phyloP scores from a whole-genome alignment of 2,888 invertebrate species.

The Hirtodrosophila histrioides region DNA sequence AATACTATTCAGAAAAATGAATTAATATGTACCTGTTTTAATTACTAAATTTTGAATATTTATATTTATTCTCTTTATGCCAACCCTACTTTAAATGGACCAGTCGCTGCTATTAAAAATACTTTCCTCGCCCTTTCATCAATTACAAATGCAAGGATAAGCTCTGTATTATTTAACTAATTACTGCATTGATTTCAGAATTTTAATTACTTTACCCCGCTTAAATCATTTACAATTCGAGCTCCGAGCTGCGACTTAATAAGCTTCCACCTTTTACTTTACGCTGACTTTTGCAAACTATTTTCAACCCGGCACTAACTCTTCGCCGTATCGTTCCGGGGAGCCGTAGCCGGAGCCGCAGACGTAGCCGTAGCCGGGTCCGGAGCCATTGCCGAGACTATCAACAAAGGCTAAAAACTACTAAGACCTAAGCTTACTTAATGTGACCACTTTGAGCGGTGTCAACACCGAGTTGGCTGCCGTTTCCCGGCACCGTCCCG shows the following conservation, averaged over 20 bases:
- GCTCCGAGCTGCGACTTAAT: conserved; percentile 14
- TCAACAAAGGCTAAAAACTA: conserved; percentile 70
- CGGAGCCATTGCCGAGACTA: conserved; percentile 28
- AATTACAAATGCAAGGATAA: neutral
- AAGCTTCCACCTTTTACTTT: conserved; percentile 19
- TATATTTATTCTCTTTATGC: too few species aligned
- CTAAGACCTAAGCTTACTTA: conserved; percentile 80
- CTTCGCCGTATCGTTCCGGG: conserved; percentile 4
- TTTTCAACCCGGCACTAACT: conserved; percentile 6
- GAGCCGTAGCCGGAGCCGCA: neutral
- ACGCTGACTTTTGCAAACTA: conserved; percentile 17
- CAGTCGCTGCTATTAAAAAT: too few species aligned
- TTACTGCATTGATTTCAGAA: conserved; percentile 21
- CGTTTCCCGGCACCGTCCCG: neutral
- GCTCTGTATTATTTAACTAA: neutral
- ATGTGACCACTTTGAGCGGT: conserved; percentile 75
- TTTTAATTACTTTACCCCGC: conserved; percentile 20
- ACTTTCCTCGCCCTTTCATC: neutral
- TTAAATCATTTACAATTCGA: conserved; percentile 23
- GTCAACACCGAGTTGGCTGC: conserved; percentile 59
- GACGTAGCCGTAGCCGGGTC: neutral
- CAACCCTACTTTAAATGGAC: too few species aligned
- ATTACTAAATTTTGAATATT: too few species aligned
- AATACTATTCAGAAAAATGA: too few species aligned
- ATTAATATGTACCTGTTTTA: too few species aligned